A percentile compares a stretch with the other conserved stretches of the same genome.
Evolutionary conservation across 2,113 vertebrate genomes (phyloP).

Genomic region (Corythornis vintsioides): DNA sequence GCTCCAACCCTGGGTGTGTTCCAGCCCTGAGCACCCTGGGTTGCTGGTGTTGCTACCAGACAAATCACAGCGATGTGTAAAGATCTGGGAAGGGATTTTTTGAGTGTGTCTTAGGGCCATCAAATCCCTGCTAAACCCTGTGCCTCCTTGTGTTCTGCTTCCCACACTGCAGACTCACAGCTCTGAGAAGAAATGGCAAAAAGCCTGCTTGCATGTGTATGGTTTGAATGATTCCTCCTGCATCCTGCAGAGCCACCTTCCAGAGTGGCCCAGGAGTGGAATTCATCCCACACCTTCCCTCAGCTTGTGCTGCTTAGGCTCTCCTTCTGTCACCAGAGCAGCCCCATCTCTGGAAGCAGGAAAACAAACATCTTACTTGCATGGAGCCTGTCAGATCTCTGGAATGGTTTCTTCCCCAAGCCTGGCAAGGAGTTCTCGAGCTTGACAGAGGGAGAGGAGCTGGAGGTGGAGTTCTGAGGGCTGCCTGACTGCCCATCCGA

Average conservation of each 20-base stretch:
- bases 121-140: neutral
- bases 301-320: neutral
- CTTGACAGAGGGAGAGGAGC: slow-evolving; percentile 78
- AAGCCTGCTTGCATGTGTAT: neutral
- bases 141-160: neutral
- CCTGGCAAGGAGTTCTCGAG: slow-evolving; percentile 81
- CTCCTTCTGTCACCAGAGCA: neutral
- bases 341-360: neutral
- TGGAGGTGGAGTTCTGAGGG: slow-evolving; percentile 78
- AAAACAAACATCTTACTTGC: slow-evolving; percentile 78
- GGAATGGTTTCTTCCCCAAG: slow-evolving; percentile 86
- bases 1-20: no score
- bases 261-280: neutral
- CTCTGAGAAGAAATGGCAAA: neutral
- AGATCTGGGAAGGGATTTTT: neutral
- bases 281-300: neutral
- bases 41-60: neutral
- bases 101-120: no score
- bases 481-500: slow-evolving; percentile 72
- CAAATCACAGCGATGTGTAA: neutral
- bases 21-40: no score
- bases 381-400: slow-evolving; percentile 87
- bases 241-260: neutral
- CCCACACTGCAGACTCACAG: neutral
- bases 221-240: neutral